phyloP scores from a whole-genome alignment of 2,113 vertebrate species.

The Taurulus bubalis region DNA sequence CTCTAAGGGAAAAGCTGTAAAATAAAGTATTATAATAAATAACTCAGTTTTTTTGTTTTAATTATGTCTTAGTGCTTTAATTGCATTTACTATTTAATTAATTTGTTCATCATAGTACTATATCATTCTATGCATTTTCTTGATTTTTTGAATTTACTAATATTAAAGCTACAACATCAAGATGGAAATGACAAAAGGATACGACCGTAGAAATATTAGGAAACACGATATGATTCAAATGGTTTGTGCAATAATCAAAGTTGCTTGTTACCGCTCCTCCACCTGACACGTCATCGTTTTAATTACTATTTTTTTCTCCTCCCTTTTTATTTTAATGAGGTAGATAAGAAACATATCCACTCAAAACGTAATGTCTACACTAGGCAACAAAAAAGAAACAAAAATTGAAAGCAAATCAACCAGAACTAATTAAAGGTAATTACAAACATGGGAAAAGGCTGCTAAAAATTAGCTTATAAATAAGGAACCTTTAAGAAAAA shows the following conservation, averaged over 20 bases:
- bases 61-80: background rate
- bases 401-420: constrained; percentile 7
- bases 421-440: constrained; percentile 25
- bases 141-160: background rate
- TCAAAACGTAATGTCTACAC: background rate
- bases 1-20: background rate
- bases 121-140: background rate
- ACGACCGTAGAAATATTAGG: too few relatives aligned
- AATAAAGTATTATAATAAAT: background rate
- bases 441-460: constrained; percentile 1
- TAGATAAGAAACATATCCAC: background rate
- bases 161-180: background rate
- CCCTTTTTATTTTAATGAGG: background rate
- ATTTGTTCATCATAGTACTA: background rate
- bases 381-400: constrained; percentile 3
- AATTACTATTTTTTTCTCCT: background rate
- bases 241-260: background rate
- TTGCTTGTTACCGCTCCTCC: background rate
- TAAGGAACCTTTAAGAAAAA: background rate
- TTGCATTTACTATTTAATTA: background rate
- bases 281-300: background rate
- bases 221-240: background rate
- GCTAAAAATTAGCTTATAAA: background rate
- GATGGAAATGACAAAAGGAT: background rate
- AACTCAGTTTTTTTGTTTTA: background rate